Conservation (phyloP, 2,888 invertebrate genomes). For the Mesorhabditis belari region DNA sequence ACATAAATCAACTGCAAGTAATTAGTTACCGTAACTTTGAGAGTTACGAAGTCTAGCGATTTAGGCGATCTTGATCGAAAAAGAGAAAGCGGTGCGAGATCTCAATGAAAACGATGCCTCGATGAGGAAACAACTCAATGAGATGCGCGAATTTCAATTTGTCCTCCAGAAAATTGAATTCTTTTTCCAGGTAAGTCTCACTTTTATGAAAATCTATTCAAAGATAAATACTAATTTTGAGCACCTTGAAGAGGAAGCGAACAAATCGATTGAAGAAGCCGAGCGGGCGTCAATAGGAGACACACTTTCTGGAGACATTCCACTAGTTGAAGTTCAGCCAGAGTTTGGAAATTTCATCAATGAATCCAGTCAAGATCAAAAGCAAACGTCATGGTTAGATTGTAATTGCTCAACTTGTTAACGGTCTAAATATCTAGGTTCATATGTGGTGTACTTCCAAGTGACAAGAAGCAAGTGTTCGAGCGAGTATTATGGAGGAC, state of each 20-base stretch:
- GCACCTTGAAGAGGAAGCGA: constrained; percentile 9
- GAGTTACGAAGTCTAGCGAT: background rate
- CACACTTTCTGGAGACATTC: constrained; percentile 10
- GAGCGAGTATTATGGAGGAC: constrained; percentile 96
- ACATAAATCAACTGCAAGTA: constrained; percentile 95
- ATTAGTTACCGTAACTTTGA: background rate
- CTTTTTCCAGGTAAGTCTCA: constrained; percentile 40
- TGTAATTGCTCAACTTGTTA: background rate
- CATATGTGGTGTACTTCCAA: constrained; percentile 88
- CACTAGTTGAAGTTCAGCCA: constrained; percentile 6
- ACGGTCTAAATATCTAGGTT: constrained; percentile 66
- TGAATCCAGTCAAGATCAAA: constrained; percentile 19
- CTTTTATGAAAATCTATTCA: background rate
- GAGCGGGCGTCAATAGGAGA: constrained; percentile 8
- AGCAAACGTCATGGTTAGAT: background rate
- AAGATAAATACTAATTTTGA: background rate
- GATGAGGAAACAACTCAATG: constrained; percentile 21
- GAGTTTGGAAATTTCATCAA: constrained; percentile 3
- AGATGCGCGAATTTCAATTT: constrained; percentile 19
- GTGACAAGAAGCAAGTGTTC: constrained; percentile 86
- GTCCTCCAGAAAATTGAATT: constrained; percentile 25
- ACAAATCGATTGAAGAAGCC: background rate
- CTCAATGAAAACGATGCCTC: constrained; percentile 36
- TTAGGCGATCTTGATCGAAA: constrained; percentile 17
- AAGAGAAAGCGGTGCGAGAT: constrained; percentile 32